Base-by-base conservation (phyloP, 2,797 vertebrate species). In the Micrastur ruficollis region DNA sequence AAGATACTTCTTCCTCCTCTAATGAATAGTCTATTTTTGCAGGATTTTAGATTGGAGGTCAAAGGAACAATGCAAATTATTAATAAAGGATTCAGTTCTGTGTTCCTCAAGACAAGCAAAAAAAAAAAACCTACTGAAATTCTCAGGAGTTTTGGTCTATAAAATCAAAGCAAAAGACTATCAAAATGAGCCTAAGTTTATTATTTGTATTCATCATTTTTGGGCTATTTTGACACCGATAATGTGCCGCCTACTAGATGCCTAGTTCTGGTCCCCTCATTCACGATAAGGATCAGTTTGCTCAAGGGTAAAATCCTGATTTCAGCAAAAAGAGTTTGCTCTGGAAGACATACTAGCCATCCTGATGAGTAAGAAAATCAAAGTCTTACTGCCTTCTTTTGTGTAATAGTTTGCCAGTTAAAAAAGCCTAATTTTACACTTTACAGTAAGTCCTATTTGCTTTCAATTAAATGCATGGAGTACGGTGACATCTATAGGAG, bases 401-500 rank as follows among this genome's bases (percentile, higher is more conserved):
- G 38, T 75, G 62, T 80, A 71, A 81, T 12, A 95, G 29, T 95
- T 97, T 92, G 75, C 29, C 91, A 84, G 53, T 73, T 36, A 29
- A 80, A 86, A 89, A 75, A 90, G 46, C 8, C 26, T 36, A 81
- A 75, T 75, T 50, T 80, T 50, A 38, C 32, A 89, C 75, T 91
- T 90, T 79, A 75, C 34, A 90, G 47, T 63, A 80, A 91, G 80
- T 82, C 14, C 2, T 15, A 66, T 4, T 26, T 71, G 29, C 13
- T 63, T 18, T 65, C 75, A 63, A 26, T 62, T 72, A 84, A 98
- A 97, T 86, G 42, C 52, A 53, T 88, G 98, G 98, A 96, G 80
- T 97, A 73, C 75, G 86, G 93, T 97, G 98, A 97, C 98, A 98
- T 97, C 98, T 98, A 97, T 91, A 68, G 98, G 97, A 93, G 4